These are phyloP conservation scores for Parotia lawesii DNA, from an alignment of 2,113 vertebrate genomes.

Conservation along the genomic window DNA sequence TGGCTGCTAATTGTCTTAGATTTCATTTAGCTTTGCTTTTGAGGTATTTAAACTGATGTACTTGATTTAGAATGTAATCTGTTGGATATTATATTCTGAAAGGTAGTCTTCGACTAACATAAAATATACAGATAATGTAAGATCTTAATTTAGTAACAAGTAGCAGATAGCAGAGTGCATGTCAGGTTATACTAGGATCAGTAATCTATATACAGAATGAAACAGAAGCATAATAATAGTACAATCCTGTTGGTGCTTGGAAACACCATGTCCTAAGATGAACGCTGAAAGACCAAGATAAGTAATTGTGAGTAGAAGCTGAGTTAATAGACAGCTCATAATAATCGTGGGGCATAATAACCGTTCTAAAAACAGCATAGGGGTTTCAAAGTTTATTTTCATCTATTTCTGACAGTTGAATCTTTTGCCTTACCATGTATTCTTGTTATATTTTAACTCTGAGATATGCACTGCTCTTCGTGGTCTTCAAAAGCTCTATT, in stretches of 20 bases:
- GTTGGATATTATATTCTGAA: not conserved
- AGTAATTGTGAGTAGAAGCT: not conserved
- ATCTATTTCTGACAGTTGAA: not conserved
- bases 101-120: not conserved
- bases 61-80: not conserved
- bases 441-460: not conserved
- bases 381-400: not conserved
- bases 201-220: not conserved
- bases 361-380: not conserved
- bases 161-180: not conserved
- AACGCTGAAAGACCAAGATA: not conserved
- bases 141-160: not conserved
- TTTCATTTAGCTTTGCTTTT: not conserved
- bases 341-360: not conserved
- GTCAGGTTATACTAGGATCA: not conserved
- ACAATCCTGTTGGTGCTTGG: not conserved
- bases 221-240: not conserved
- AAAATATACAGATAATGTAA: not conserved
- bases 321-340: not conserved
- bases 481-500: not conserved
- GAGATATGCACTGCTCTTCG: not conserved
- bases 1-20: not conserved
- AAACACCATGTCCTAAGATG: not conserved
- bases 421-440: not conserved
- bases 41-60: not conserved